Evolutionary conservation across 2,113 vertebrate species (phyloP), one percentile per base, ranked within the genome.

Genomic region (Dissostichus mawsoni): DNA sequence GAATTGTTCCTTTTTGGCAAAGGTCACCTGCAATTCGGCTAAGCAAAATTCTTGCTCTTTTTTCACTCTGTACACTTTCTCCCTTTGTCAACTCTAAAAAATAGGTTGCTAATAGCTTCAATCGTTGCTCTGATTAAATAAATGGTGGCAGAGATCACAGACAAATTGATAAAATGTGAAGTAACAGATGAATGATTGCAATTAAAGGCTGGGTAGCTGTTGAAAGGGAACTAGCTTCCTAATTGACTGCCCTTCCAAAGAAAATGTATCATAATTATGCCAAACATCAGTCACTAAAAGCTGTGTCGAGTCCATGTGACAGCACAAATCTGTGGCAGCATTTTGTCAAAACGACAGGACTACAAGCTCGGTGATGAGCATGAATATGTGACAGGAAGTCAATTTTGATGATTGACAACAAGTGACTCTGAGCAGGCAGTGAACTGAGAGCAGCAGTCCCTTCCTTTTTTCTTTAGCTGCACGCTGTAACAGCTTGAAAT

Each of bases 161-260:
- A 76, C 78, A 82, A 76, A 86, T 76, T 80, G 81, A 80, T 70
- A 72, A 86, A 85, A 89, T 70, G 23, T 63, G 75, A 62, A 70
- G 64, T 56, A 74, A 84, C 53, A 58, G 67, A n/a, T 56, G 74
- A 77, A 86, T 83, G 84, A 90, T 74, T 84, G 78, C 78, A 87
- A 85, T 87, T 84, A 86, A 51, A 80, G 48, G 20, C 45, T 55
- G 63, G 18, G 17, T 50, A 55, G 59, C 51, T 74, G 58, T 44
- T 81, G 69, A 76, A 82, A 64, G 63, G 5, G 73, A 69, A 20
- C 61, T 78, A 10, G 33, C 57, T 72, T 48, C 63, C 44, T 78
- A 76, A 87, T 68, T 58, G 78, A 76, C 65, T 64, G 52, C 11
- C 59, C 63, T 64, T 12, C 72, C 20, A 81, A 29, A 74, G 57